Base-by-base conservation (phyloP, 2,888 invertebrate genomes). In the Acholoe squamosa region DNA sequence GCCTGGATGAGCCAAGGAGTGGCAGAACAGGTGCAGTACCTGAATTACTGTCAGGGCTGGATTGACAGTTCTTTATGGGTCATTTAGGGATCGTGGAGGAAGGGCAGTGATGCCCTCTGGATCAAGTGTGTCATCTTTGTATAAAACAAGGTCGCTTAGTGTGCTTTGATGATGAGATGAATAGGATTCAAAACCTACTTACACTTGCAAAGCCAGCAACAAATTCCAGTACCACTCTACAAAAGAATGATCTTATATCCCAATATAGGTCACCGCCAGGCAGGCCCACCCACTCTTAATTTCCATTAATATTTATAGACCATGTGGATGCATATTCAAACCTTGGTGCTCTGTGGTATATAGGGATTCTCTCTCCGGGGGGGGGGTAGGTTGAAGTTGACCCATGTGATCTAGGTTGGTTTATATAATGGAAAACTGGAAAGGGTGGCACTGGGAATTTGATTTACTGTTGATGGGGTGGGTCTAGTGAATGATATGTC, bases 281-380 rank as follows among this genome's bases (percentile, higher is more conserved):
- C 34, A 19, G 34, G 43, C 43, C 33, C 34, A 80, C 80, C 33
- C 86, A 86, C 28, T 25, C 56, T 86, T 25, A 86, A 56, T 28
- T 22, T 16, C 52, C 86, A 86, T 86, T 52, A 86, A 86, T 86
- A 86, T 86, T 86, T 86, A 86, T 86, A 86, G 86, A 31, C 7
- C 56, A 56, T 86, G 54, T 86, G 86, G 86, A 54, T 86, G 5
- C 28, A 54, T 16, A 86, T 86, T 31, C 86, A 86, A 86, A 52
- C 5, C 31, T n/a, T 71, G 28, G 25, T 71, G 28, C 71, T 71
- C 71, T 28, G 28, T 71, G 25, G 71, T 16, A 71, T 0, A 71
- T 3, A 71, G 31, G 43, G 43, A 43, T 43, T 43, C 43, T 10
- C 43, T 43, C 43, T 10, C 43, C 43, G 43, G 43, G 43, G 43